These are phyloP conservation scores for Tenodera sinensis DNA, from an alignment of 2,888 invertebrate species.

Conservation along the genomic window DNA sequence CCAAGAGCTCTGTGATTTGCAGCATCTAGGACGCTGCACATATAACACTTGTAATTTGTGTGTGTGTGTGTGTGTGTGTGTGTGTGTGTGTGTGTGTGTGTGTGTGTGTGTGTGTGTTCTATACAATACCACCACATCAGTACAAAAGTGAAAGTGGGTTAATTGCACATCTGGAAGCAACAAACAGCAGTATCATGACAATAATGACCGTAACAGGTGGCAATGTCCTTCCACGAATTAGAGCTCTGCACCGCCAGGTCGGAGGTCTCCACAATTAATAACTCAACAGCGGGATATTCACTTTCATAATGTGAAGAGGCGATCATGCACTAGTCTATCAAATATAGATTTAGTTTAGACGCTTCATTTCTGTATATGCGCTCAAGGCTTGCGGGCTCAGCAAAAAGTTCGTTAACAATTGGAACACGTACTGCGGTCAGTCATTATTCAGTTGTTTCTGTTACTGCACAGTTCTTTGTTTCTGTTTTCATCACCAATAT, in stretches of 20 bases:
- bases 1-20: neutral
- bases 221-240: neutral
- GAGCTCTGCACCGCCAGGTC: neutral
- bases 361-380: no score
- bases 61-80: neutral
- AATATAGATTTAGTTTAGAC: no score
- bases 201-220: conserved; percentile 3
- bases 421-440: no score
- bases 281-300: no score
- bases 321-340: no score
- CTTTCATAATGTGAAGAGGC: no score
- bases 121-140: neutral
- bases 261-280: neutral
- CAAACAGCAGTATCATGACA: neutral
- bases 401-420: no score
- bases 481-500: no score
- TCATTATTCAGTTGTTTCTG: no score
- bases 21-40: neutral
- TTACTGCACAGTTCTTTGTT: no score
- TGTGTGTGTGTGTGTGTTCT: neutral
- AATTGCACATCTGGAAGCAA: neutral
- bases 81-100: neutral
- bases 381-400: no score
- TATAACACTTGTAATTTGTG: neutral
- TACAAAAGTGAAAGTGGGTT: conserved; percentile 1